Percentiles rank a stretch among this genome's conserved stretches.
Evolutionary conservation across 2,113 vertebrate genomes (phyloP).

Genomic region (Antechinus flavipes): DNA sequence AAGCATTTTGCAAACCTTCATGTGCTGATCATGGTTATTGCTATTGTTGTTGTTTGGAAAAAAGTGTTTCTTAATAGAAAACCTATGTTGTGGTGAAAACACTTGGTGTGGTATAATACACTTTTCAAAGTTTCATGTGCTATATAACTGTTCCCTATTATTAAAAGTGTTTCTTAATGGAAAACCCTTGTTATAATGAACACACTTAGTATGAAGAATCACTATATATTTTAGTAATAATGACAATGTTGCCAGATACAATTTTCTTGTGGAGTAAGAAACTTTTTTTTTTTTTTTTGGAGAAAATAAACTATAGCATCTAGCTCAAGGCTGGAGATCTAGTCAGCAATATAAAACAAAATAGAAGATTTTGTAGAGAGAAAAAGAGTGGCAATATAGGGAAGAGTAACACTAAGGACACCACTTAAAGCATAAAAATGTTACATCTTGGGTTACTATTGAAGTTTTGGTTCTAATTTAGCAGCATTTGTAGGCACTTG

Average conservation of each 20-base stretch:
- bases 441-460: neutral
- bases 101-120: neutral
- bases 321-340: neutral
- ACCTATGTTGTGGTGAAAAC: neutral
- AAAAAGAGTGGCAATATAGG: neutral
- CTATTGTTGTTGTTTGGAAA: neutral
- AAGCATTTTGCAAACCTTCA: neutral
- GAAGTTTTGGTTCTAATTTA: neutral
- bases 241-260: neutral
- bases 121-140: neutral
- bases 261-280: neutral
- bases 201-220: neutral
- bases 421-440: neutral
- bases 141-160: neutral
- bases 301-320: neutral
- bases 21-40: neutral
- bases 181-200: neutral
- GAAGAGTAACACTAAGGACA: neutral
- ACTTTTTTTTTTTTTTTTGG: neutral
- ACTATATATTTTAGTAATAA: neutral
- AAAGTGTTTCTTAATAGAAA: neutral
- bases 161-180: neutral
- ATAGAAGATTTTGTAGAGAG: neutral
- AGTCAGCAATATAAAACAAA: neutral
- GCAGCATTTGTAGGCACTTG: neutral